phyloP scores from a whole-genome alignment of 2,888 invertebrate genomes.

The Acronicta alni region DNA sequence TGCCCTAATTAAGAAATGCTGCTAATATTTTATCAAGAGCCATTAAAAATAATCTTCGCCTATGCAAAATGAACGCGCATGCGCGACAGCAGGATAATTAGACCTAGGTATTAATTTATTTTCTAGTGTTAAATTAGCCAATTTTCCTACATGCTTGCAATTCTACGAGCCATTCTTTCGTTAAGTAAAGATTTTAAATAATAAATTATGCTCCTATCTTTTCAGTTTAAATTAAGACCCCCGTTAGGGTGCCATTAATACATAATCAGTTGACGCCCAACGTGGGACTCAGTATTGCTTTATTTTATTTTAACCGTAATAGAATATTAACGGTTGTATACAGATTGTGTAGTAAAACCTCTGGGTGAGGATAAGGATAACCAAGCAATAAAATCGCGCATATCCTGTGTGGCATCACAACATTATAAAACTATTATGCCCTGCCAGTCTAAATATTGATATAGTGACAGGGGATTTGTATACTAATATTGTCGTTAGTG shows the following conservation, averaged over 20 bases:
- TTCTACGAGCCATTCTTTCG: neutral
- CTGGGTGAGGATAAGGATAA: no score
- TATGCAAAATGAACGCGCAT: constrained; percentile 58
- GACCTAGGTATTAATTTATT: neutral
- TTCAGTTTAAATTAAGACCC: constrained; percentile 42
- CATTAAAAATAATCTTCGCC: constrained; percentile 67
- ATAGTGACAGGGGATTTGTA: no score
- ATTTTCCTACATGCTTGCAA: neutral
- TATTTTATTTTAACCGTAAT: constrained; percentile 28
- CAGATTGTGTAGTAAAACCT: no score
- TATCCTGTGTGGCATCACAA: no score
- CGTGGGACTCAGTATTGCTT: constrained; percentile 20
- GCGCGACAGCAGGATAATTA: constrained; percentile 24
- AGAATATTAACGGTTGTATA: neutral
- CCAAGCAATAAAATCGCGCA: neutral
- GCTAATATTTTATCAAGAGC: constrained; percentile 72
- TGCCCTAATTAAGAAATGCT: constrained; percentile 71
- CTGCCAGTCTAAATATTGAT: no score
- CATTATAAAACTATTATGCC: no score
- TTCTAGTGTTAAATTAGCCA: neutral
- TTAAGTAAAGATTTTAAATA: constrained; percentile 33
- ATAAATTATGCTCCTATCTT: constrained; percentile 40
- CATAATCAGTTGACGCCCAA: constrained; percentile 43
- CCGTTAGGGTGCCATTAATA: constrained; percentile 50
- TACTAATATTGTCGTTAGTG: no score